Evolutionary conservation across 2,797 vertebrate species (phyloP), one percentile per base, ranked within the genome.

Genomic region (Eremophila alpestris): DNA sequence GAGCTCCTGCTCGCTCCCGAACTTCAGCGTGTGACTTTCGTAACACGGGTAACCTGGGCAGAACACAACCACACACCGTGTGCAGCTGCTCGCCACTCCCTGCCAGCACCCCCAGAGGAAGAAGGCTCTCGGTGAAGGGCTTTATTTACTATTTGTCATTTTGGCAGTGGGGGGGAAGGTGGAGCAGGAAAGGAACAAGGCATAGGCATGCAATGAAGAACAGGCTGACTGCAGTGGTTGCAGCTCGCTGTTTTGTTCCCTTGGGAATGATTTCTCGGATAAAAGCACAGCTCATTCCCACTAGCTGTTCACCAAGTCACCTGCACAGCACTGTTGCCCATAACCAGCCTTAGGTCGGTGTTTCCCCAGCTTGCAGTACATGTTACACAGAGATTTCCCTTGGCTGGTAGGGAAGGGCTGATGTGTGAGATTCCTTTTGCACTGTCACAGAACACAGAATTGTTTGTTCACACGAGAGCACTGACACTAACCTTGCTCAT

Each of bases 1-100:
- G 0, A 82, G 81, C 20, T 97, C 96, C 87, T 97, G 98, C 10
- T 93, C 79, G 34, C 97, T 95, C 18, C 52, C 21, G 4, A 93
- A 88, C 49, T 97, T 98, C 81, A 99, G 97, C 0, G 98, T 98
- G 79, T 79, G 96, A 77, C 97, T 98, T 83, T 98, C 97, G 6
- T 98, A 99, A 86, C 96, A 89, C 1, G 82, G 81, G 18, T 95
- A 96, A 40, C 96, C 99, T 99, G 93, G 83, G 30, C 65, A 93
- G 60, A 75, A 85, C 9, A 26, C 27, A 95, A 88, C 34, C 27
- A 7, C 54, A 49, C n/a, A 2, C 2, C 0, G 2, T 4, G 63
- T 15, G 60, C 68, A 82, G 30, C 76, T 49, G 70, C 62, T 59
- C 8, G 3, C 10, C 23, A 7, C 10, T 30, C 70, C 51, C 19